These are phyloP conservation scores for Microplitis manilae DNA, from an alignment of 2,888 invertebrate genomes.

Conservation along the genomic window DNA sequence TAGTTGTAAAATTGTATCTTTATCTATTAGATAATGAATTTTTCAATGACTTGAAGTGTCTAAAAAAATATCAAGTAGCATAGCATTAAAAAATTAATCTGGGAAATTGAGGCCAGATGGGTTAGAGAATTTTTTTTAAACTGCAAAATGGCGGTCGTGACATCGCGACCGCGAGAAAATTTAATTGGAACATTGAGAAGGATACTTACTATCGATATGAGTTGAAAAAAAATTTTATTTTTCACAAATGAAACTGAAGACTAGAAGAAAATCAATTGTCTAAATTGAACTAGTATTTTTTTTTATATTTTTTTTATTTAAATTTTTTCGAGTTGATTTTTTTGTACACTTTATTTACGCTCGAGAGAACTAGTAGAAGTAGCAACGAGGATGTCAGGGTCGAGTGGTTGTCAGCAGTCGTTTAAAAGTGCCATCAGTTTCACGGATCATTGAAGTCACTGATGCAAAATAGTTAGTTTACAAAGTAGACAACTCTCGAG, in stretches of 20 bases:
- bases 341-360: slow-evolving; percentile 36
- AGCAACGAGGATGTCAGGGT: slow-evolving; percentile 25
- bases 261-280: slow-evolving; percentile 12
- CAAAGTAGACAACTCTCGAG: not conserved
- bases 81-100: not conserved
- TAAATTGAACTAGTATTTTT: slow-evolving; percentile 22
- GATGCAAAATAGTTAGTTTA: slow-evolving; percentile 29
- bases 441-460: slow-evolving; percentile 43
- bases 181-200: slow-evolving; percentile 15
- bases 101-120: slow-evolving; percentile 50
- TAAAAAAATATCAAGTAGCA: not conserved
- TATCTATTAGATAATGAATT: slow-evolving; percentile 19
- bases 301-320: not conserved
- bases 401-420: slow-evolving; percentile 23
- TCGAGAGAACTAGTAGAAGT: slow-evolving; percentile 58
- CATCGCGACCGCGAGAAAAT: slow-evolving; percentile 39
- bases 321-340: slow-evolving; percentile 3
- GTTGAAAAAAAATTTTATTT: slow-evolving; percentile 12
- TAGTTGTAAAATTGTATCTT: not conserved
- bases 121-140: slow-evolving; percentile 54
- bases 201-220: not conserved
- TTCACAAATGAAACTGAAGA: not conserved
- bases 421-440: slow-evolving; percentile 26
- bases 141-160: slow-evolving; percentile 56
- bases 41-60: slow-evolving; percentile 3